Conservation (phyloP, 2,888 invertebrate species). For the Clivina fossor region DNA sequence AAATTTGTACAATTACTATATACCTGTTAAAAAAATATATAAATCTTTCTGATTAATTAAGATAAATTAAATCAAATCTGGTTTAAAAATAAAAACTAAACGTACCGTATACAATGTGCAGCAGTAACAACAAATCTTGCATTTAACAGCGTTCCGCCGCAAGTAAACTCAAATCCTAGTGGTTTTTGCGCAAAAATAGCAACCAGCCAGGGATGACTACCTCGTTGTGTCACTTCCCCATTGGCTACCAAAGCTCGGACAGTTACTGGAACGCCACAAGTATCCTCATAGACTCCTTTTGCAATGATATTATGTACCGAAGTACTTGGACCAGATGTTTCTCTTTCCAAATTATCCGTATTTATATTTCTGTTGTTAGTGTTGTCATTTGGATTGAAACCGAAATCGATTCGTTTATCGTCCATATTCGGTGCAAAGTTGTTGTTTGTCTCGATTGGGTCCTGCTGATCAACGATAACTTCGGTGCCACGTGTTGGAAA, state of each 20-base stretch:
- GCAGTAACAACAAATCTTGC: slow-evolving; percentile 47
- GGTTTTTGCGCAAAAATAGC: slow-evolving; percentile 48
- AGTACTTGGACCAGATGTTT: background rate
- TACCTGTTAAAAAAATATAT: too few relatives aligned
- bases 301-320: slow-evolving; percentile 9
- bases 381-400: background rate
- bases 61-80: too few relatives aligned
- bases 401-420: background rate
- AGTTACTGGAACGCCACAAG: slow-evolving; percentile 32
- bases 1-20: too few relatives aligned
- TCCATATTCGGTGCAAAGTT: background rate
- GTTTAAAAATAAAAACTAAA: background rate
- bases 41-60: too few relatives aligned
- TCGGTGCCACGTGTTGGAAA: slow-evolving; percentile 1
- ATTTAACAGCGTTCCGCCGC: slow-evolving; percentile 47
- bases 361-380: background rate
- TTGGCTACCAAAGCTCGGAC: slow-evolving; percentile 42
- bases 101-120: slow-evolving; percentile 24
- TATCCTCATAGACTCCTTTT: slow-evolving; percentile 7
- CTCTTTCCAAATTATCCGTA: background rate
- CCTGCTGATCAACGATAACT: background rate
- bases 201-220: slow-evolving; percentile 51
- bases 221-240: slow-evolving; percentile 42
- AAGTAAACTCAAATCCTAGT: slow-evolving; percentile 47
- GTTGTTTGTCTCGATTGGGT: background rate